Evolutionary conservation across 2,113 vertebrate genomes (phyloP), one percentile per base, ranked within the genome.

Genomic region (Proterorhinus semilunaris): DNA sequence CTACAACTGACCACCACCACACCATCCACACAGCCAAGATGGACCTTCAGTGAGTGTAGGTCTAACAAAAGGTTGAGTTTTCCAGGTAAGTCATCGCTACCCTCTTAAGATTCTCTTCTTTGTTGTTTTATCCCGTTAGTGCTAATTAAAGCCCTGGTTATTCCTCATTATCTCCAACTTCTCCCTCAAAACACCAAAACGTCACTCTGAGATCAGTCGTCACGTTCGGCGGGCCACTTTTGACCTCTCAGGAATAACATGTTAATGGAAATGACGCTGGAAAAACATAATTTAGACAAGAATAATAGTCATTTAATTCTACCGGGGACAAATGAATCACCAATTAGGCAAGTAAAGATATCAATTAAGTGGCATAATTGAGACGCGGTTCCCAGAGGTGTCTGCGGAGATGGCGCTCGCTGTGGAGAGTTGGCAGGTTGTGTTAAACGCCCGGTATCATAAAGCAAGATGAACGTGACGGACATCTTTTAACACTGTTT

Each of bases 271-370:
- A 36, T 53, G 84, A 66, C 73, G 74, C 72, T 70, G n/a, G 63
- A 79, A n/a, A 82, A 81, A 59, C 59, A 59, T 50, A 21, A 69
- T 83, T 67, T 84, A 74, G 83, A 77, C 70, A 49, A 49, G 75
- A 74, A 44, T 36, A 59, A 59, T 13, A 59, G 6, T 48, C 75
- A 68, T 61, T 45, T 72, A 52, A 57, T 74, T 74, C 43, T 75
- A 55, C 62, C 55, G 9, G 69, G 7, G 59, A 78, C 58, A 51
- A 79, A 66, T 71, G 89, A 83, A 81, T 69, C 67, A 70, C 75
- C 87, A 90, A 92, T 92, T 93, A 92, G 81, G 88, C 78, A 91
- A 93, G 91, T 90, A 88, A 83, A 89, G 86, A 92, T 91, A 92
- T 92, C 90, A 93, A 91, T 93, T 93, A 92, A 85, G 87, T 76